Percentiles rank a stretch among this genome's conserved stretches.
These are phyloP conservation scores for Drosophila saltans DNA, from an alignment of 1,140 invertebrate genomes.

Conservation along the genomic window DNA sequence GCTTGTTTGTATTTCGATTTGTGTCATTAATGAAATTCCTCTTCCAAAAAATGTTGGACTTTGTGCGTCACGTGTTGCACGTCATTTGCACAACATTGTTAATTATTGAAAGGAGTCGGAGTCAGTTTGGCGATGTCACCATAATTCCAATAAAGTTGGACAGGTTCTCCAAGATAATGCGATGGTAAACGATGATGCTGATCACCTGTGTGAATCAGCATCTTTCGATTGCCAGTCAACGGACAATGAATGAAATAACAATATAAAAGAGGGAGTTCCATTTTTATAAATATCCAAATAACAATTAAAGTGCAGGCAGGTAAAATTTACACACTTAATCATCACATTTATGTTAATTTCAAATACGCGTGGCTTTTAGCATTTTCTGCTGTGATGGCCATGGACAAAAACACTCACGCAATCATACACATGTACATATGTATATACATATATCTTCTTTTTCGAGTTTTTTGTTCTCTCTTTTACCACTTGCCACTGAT, in stretches of 20 bases:
- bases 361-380: conserved; percentile 74
- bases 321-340: conserved; percentile 60
- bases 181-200: conserved; percentile 1
- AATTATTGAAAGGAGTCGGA: conserved; percentile 38
- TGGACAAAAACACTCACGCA: conserved; percentile 1
- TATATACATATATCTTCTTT: not conserved
- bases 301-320: conserved; percentile 29
- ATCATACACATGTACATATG: too few relatives aligned
- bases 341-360: conserved; percentile 67
- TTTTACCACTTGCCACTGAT: conserved; percentile 31
- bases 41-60: conserved; percentile 4
- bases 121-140: conserved; percentile 40
- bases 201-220: conserved; percentile 52
- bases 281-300: not conserved
- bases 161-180: conserved; percentile 12
- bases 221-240: conserved; percentile 26
- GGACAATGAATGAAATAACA: not conserved
- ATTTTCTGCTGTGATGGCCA: conserved; percentile 37
- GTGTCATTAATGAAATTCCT: not conserved
- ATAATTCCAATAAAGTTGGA: conserved; percentile 27
- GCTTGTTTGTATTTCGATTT: not conserved
- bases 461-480: not conserved
- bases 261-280: conserved; percentile 17
- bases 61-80: conserved; percentile 9
- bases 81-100: conserved; percentile 62